A percentile compares a stretch with the other conserved stretches of the same genome.
These are phyloP conservation scores for Agelaius tricolor DNA, from an alignment of 2,113 vertebrate genomes.

Conservation along the genomic window DNA sequence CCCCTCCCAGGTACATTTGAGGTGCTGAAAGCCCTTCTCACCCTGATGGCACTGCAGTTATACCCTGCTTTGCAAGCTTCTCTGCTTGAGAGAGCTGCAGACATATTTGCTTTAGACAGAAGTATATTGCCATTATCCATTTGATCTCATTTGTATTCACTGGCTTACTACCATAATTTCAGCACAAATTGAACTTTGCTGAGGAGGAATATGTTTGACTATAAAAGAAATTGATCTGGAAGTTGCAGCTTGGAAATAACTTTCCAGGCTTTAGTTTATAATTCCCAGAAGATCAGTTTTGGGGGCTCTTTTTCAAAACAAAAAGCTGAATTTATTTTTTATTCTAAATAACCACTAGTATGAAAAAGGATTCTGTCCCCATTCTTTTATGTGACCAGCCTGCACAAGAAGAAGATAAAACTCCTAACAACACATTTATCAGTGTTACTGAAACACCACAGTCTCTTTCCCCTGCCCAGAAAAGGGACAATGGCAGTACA, in stretches of 20 bases:
- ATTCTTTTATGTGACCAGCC: not conserved
- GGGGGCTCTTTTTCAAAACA: not conserved
- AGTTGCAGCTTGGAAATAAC: not conserved
- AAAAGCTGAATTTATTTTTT: not conserved
- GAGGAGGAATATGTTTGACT: not conserved
- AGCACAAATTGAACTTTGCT: not conserved
- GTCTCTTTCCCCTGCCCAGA: not conserved
- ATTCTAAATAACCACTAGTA: not conserved
- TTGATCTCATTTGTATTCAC: conserved; percentile 23
- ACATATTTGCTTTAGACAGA: not conserved
- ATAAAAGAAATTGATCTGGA: not conserved
- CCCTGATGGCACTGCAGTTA: not conserved
- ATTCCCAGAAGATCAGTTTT: not conserved
- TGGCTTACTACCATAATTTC: not conserved
- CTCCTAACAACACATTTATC: not conserved
- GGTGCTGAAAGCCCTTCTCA: not conserved
- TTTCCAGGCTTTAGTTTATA: not conserved
- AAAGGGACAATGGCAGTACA: not conserved
- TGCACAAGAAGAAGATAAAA: not conserved
- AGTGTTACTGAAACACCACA: not conserved
- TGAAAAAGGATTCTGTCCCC: not conserved
- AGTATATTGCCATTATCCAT: not conserved
- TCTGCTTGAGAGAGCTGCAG: not conserved
- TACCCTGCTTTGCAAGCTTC: not conserved
- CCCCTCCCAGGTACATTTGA: not conserved